Evolutionary conservation across 2,797 vertebrate genomes (phyloP), one percentile per base, ranked within the genome.

Genomic region (Myripristis jacobus): DNA sequence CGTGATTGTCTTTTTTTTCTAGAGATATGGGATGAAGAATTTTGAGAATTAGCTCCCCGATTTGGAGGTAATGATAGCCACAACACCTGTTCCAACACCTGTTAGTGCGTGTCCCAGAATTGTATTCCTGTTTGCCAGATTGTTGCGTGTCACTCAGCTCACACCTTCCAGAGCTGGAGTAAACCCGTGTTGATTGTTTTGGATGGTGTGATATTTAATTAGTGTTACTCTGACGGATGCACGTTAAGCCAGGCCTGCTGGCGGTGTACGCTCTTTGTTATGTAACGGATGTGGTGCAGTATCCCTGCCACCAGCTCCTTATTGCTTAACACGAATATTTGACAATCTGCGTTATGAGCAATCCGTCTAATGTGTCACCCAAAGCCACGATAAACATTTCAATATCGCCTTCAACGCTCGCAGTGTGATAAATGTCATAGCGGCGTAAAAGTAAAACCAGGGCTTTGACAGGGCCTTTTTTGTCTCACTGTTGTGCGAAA

Each of bases 251-350:
- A 59, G 43, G 65, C 57, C 55, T 50, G 61, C 27, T 12, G 18
- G n/a, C 59, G 80, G 82, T 19, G 79, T 80, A 52, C 79, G 58
- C 52, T 54, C 66, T 67, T 83, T 84, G 61, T 78, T 74, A 51
- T 73, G 34, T 81, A 29, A 72, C 84, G 64, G 67, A 87, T 68
- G 76, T 73, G 63, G 46, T 61, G 38, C 19, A 0, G 3, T 6
- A 0, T 5, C 3, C 50, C 75, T 58, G 38, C 81, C 55, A 59
- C 27, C 56, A 64, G 27, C n/a, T 67, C 22, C 8, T 48, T 56
- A 52, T 73, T 66, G 70, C 22, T 48, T 29, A 54, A 69, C 34
- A 65, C 41, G 51, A 74, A 60, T 64, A 46, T 44, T 29, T 71
- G 41, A 63, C 55, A 25, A 43, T 11, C 41, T 7, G 21, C 22